Evolutionary conservation across 2,113 vertebrate genomes (phyloP), one percentile per base, ranked within the genome.

Genomic region (Microtus richardsoni): DNA sequence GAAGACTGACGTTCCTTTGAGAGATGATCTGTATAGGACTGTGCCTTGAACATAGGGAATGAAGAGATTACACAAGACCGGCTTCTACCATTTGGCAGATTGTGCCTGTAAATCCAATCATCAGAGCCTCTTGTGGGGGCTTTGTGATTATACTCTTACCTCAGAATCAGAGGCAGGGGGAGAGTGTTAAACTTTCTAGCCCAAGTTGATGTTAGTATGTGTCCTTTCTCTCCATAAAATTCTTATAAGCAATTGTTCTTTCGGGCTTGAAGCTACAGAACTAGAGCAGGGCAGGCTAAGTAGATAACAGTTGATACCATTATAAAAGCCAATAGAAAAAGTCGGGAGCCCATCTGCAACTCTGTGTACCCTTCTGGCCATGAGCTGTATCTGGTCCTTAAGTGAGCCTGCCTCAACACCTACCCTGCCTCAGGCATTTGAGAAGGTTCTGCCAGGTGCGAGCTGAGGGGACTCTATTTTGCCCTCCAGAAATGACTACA

Each of bases 91-190:
- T 7, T 22, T 21, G 64, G 17, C 19, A 22, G 0, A 0, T 3
- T 0, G 0, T 44, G 7, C 22, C 68, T 30, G 0, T 52, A 36
- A 44, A 33, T 58, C 3, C 24, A 3, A 0, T 3, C 30, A 28
- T 22, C 5, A 68, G 58, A 47, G 52, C 24, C 30, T 47, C 28
- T 47, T 44, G 49, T 17, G 36, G 47, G 11, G 5, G 3, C 12
- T 0, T 21, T 36, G 10, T 54, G 4, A 36, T 3, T 39, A 1
- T 33, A 30, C 28, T 39, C 44, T 28, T 12, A 68, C 9, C 3
- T 62, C 52, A n/a, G 22, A 14, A 14, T 68, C 17, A 0, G 16
- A 54, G 54, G 54, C 14, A 17, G 64, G 3, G 19, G 30, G 4
- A 3, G 49, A 52, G 3, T 16, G 80, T 85, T 30, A 47, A 91